Base-by-base conservation (phyloP, 2,797 vertebrate species). In the Pempheris klunzingeri region DNA sequence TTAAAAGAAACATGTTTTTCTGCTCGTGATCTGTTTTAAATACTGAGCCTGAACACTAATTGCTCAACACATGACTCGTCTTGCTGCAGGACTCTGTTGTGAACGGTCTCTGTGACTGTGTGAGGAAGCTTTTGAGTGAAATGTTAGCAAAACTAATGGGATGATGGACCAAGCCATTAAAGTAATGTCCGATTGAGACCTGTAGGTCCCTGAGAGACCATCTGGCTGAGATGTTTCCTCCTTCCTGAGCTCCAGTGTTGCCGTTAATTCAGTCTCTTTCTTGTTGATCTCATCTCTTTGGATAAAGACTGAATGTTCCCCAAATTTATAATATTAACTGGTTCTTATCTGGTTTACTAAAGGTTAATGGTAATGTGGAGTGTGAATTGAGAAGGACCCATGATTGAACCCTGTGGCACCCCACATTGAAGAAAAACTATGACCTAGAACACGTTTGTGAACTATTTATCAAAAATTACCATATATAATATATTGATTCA, bases 331-430 rank as follows among this genome's bases (percentile, higher is more conserved):
- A 46, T 3, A 8, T 46, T n/a, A n/a, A n/a, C 8, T n/a, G 20
- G 9, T 47, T 22, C 46, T 46, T n/a, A 7, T 18, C 43, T n/a
- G 10, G 10, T 55, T 11, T 32, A 55, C 17, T 54, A 13, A 57
- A 57, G 20, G 54, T 36, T 13, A 34, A 36, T 14, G 22, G 17
- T 14, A 7, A 2, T 62, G 26, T 34, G 6, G 6, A 14, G 3
- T 22, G 10, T 30, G 4, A 60, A 41, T n/a, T 52, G 9, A 53
- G 1, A 26, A 55, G 14, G 26, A 59, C 30, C 28, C 52, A 30
- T 34, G 22, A 26, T 24, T 26, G 43, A 70, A n/a, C 34, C 67
- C 52, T 71, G 67, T 58, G 59, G 74, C 34, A 55, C 66, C 18
- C 49, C 41, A 62, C 13, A 1, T 13, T n/a, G 3, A 22, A 15